Evolutionary conservation across 1,140 invertebrate genomes (phyloP).

Genomic region (Drosophila bocki): DNA sequence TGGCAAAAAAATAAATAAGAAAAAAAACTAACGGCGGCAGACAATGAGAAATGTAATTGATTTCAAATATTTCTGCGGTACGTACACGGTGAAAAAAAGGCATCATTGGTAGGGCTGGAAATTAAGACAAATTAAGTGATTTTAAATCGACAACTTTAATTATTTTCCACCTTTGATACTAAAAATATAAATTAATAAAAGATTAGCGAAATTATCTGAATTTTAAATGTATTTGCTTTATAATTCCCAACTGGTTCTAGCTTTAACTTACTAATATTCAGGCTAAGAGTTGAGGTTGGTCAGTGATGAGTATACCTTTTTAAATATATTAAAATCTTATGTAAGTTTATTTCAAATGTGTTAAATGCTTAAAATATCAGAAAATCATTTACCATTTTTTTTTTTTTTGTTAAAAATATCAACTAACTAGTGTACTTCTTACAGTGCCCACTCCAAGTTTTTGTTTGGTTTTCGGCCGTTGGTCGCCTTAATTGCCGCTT

Average conservation of each 20-base stretch:
- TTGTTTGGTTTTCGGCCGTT: constrained; percentile 10
- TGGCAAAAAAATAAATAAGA: constrained; percentile 51
- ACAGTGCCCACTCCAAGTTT: constrained; percentile 9
- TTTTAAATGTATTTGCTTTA: too few species aligned
- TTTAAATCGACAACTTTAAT: neutral
- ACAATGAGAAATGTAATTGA: constrained; percentile 77
- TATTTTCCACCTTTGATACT: too few species aligned
- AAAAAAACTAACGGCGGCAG: constrained; percentile 27
- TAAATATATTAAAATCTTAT: too few species aligned
- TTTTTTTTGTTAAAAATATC: neutral
- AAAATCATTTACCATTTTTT: neutral
- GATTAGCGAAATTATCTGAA: too few species aligned
- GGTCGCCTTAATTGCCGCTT: constrained; percentile 76
- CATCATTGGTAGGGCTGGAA: neutral
- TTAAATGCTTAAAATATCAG: neutral
- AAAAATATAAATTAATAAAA: too few species aligned
- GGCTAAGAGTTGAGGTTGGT: neutral
- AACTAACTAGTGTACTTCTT: neutral
- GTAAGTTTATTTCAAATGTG: neutral
- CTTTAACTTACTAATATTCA: neutral
- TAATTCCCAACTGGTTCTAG: too few species aligned
- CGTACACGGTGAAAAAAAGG: constrained; percentile 10
- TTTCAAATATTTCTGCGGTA: constrained; percentile 71
- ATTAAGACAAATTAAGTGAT: neutral
- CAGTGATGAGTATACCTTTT: neutral